These are phyloP conservation scores for Grapholita molesta DNA, from an alignment of 1,140 invertebrate genomes.

Conservation along the genomic window DNA sequence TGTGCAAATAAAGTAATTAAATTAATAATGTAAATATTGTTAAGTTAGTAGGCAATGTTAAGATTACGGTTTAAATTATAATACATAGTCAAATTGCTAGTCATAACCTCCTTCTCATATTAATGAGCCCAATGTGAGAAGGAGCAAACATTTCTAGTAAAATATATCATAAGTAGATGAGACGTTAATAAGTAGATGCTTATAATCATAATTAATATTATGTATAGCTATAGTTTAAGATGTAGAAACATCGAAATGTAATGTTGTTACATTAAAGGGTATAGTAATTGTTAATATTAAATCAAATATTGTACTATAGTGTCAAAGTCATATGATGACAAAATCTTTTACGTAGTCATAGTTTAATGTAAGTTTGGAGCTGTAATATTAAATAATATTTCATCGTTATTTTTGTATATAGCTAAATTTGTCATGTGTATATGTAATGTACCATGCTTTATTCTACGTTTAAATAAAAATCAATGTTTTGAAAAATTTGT, in stretches of 20 bases:
- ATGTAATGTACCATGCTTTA: slow-evolving; percentile 16
- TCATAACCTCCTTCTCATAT: slow-evolving; percentile 37
- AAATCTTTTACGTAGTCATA: not conserved
- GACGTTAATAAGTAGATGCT: not conserved
- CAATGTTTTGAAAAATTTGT: not conserved
- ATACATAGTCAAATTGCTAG: not conserved
- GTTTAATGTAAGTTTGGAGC: not conserved
- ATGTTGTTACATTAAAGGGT: not conserved
- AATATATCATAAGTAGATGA: slow-evolving; percentile 9
- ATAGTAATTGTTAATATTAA: slow-evolving; percentile 1
- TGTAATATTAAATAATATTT: not conserved
- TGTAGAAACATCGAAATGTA: slow-evolving; percentile 11
- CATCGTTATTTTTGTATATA: slow-evolving; percentile 13
- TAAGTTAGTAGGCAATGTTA: not conserved
- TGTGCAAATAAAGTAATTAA: not conserved
- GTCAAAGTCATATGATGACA: not conserved
- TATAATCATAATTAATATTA: not conserved
- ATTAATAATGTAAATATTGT: slow-evolving; percentile 6
- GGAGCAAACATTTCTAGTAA: slow-evolving; percentile 25
- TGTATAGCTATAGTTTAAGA: not conserved
- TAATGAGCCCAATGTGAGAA: slow-evolving; percentile 53
- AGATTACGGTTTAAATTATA: not conserved
- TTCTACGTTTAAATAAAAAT: slow-evolving; percentile 1
- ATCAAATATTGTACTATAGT: not conserved
- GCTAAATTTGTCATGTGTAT: slow-evolving; percentile 3